phyloP scores from a whole-genome alignment of 2,888 invertebrate genomes.

The Mimas tiliae region DNA sequence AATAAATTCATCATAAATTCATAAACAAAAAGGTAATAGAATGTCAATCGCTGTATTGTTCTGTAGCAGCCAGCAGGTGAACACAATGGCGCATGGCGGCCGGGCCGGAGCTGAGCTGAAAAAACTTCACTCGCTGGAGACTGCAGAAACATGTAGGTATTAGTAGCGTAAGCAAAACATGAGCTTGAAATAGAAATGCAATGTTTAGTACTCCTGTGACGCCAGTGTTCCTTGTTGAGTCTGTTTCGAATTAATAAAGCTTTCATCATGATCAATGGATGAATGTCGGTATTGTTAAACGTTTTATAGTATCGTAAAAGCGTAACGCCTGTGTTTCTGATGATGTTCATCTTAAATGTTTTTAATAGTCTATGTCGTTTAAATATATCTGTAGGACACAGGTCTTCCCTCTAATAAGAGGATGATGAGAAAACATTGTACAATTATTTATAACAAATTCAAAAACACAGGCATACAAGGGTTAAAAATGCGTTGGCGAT shows the following conservation, averaged over 20 bases:
- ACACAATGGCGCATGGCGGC: neutral
- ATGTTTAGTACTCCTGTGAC: conserved; percentile 36
- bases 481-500: conserved; percentile 86
- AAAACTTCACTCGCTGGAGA: conserved; percentile 19
- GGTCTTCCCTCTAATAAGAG: neutral
- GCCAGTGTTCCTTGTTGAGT: conserved; percentile 29
- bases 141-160: conserved; percentile 59
- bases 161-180: conserved; percentile 70
- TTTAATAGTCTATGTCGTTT: neutral
- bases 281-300: conserved; percentile 33
- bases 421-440: too few relatives aligned
- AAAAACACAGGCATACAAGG: conserved; percentile 71
- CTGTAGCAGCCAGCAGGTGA: conserved; percentile 26
- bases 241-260: conserved; percentile 57
- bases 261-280: conserved; percentile 29
- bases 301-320: conserved; percentile 50
- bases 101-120: neutral
- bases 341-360: conserved; percentile 39
- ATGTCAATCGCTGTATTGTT: conserved; percentile 73
- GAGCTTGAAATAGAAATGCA: conserved; percentile 62
- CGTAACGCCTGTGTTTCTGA: conserved; percentile 64
- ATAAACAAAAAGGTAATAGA: conserved; percentile 50
- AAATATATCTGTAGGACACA: neutral
- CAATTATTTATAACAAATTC: conserved; percentile 11
- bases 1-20: conserved; percentile 38